These are phyloP conservation scores for Ceratina japonica DNA, from an alignment of 1,140 invertebrate species.

Conservation along the genomic window DNA sequence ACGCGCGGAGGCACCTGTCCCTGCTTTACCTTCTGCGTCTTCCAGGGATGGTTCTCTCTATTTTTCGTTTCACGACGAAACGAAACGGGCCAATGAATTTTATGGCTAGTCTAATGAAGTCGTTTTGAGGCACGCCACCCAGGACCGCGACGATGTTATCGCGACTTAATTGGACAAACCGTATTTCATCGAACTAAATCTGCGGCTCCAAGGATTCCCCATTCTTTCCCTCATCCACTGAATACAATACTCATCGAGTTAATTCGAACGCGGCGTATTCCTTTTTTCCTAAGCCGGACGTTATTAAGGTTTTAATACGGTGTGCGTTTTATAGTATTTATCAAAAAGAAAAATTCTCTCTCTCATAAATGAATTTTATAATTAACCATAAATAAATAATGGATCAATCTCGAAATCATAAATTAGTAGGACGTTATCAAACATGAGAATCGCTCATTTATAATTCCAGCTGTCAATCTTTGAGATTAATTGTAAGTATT, in stretches of 20 bases:
- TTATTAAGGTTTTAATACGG: no score
- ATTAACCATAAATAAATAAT: no score
- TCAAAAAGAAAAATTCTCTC: no score
- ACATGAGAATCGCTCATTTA: not conserved
- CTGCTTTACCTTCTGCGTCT: conserved; percentile 45
- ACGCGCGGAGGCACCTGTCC: conserved; percentile 70
- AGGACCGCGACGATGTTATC: conserved; percentile 71
- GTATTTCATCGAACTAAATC: conserved; percentile 70
- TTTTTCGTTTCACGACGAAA: conserved; percentile 65
- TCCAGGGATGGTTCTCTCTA: conserved; percentile 44
- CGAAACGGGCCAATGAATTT: conserved; percentile 75
- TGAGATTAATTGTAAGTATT: no score
- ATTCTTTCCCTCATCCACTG: conserved; percentile 7
- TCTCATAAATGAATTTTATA: no score
- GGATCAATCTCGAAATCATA: not conserved
- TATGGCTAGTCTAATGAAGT: conserved; percentile 77
- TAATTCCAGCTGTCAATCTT: not conserved
- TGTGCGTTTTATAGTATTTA: no score
- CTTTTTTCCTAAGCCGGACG: not conserved
- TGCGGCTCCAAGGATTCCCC: conserved; percentile 20
- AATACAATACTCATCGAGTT: not conserved
- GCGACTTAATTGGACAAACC: conserved; percentile 74
- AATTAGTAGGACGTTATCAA: not conserved
- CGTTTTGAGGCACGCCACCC: conserved; percentile 73
- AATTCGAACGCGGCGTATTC: no score